Percentiles rank a stretch among this genome's conserved stretches.
phyloP scores from a whole-genome alignment of 2,888 invertebrate genomes.

The Salticus scenicus region DNA sequence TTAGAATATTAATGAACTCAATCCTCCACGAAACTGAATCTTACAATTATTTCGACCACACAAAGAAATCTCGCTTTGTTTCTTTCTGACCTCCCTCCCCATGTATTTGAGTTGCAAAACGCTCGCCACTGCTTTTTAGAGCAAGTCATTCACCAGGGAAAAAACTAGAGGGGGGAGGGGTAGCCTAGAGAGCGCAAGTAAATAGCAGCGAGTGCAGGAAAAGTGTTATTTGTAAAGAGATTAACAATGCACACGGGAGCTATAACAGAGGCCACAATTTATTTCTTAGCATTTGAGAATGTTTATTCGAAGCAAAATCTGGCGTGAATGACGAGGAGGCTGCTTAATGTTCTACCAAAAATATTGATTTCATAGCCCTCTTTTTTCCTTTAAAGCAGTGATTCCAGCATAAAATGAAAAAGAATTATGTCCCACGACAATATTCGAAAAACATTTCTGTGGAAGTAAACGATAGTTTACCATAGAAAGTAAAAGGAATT shows the following conservation, averaged over 20 bases:
- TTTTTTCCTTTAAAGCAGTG: not conserved
- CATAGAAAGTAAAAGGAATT: too few species aligned
- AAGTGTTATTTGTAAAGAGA: slow-evolving; percentile 66
- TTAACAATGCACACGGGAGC: slow-evolving; percentile 68
- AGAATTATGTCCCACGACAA: too few species aligned
- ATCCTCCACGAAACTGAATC: slow-evolving; percentile 40
- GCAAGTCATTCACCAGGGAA: slow-evolving; percentile 34
- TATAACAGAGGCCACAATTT: slow-evolving; percentile 65
- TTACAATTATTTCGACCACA: slow-evolving; percentile 61
- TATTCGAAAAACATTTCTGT: too few species aligned
- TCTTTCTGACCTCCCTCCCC: slow-evolving; percentile 49
- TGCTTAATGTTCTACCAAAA: not conserved
- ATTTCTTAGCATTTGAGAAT: slow-evolving; percentile 46
- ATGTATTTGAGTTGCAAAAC: slow-evolving; percentile 30
- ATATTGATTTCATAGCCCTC: not conserved
- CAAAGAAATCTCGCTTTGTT: slow-evolving; percentile 54
- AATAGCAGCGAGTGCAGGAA: slow-evolving; percentile 53
- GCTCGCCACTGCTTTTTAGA: slow-evolving; percentile 58
- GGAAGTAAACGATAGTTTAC: too few species aligned
- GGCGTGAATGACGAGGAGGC: not conserved
- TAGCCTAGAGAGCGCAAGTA: slow-evolving; percentile 24
- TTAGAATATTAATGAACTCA: slow-evolving; percentile 69
- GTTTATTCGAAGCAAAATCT: slow-evolving; percentile 47
- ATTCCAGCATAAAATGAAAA: too few species aligned
- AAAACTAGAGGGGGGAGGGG: slow-evolving; percentile 3